Base-by-base conservation (phyloP, 92 coral and sea anemone genomes). In the Anthopleura xanthogrammica region DNA sequence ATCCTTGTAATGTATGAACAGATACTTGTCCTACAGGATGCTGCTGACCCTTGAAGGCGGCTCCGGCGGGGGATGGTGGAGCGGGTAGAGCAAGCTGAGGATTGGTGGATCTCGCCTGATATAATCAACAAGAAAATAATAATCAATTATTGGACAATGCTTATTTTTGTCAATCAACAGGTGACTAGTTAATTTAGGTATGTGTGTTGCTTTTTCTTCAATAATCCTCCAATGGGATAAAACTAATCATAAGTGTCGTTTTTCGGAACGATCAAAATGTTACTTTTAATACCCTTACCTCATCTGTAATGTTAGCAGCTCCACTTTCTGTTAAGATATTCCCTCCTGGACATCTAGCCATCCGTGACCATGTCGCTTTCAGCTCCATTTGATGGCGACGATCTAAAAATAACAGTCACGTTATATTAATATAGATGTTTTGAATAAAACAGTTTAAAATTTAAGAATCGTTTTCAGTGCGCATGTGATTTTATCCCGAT, bases 331-430 rank as follows among this genome's bases (percentile, higher is more conserved):
- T 93, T 74, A 92, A 80, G 64, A 88, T 89, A 16, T 92, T 36
- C n/a, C 97, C 97, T 4, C 98, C 98, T 8, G 98, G 54, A 79
- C 80, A 88, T 74, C 95, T 90, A 84, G 89, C 92, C 82, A 95
- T 73, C 41, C 98, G 95, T 42, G 98, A 95, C 98, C 98, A 95
- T 0, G 98, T 94, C 55, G 98, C 98, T 75, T 95, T 95, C 64
- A 94, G 92, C 39, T 90, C 95, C 84, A 94, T 86, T 58, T 88
- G 95, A 81, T 90, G 97, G 23, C 86, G 95, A 86, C 98, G 98
- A 86, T 93, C 98, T 95, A 86, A 62, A 8, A 77, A 70, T 79
- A 12, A 23, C 23, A 20, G 65, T 20, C 7, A 23, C 4, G 12
- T 58, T 58, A 16, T 29, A 29, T 29, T 16, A 17, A 2, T 60